phyloP scores from a whole-genome alignment of 2,888 invertebrate genomes.

The Panopea generosa region DNA sequence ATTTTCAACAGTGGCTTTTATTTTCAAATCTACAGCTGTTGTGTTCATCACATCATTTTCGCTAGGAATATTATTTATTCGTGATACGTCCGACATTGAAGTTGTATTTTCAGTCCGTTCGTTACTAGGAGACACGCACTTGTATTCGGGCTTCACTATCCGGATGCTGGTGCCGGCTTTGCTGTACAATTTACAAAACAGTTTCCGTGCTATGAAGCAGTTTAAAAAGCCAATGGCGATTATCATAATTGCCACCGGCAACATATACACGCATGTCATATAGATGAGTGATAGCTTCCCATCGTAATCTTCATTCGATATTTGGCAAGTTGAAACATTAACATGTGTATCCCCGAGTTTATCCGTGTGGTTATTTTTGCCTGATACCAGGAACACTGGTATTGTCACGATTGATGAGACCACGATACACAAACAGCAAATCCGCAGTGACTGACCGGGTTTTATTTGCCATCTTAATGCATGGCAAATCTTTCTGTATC shows the following conservation, averaged over 20 bases:
- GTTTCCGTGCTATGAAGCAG: neutral
- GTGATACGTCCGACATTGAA: no score
- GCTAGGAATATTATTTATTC: no score
- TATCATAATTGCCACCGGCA: conserved; percentile 1
- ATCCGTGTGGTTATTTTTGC: conserved; percentile 23
- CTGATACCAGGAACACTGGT: conserved; percentile 48
- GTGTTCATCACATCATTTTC: no score
- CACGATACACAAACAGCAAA: conserved; percentile 21
- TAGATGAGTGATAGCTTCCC: neutral
- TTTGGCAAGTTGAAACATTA: conserved; percentile 5
- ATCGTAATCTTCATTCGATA: neutral
- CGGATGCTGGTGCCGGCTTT: neutral
- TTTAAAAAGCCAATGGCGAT: neutral
- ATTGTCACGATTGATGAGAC: conserved; percentile 28
- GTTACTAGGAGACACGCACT: no score
- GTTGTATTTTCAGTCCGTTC: no score
- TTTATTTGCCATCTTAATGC: conserved; percentile 52
- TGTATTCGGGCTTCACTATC: no score
- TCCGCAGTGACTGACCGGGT: conserved; percentile 28
- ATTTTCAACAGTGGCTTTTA: no score
- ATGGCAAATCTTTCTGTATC: conserved; percentile 50
- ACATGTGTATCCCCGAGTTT: neutral
- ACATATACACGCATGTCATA: neutral
- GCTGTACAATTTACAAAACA: neutral
- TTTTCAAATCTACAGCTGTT: no score